These are phyloP conservation scores for Falco punctatus DNA, from an alignment of 2,113 vertebrate genomes.

Conservation along the genomic window DNA sequence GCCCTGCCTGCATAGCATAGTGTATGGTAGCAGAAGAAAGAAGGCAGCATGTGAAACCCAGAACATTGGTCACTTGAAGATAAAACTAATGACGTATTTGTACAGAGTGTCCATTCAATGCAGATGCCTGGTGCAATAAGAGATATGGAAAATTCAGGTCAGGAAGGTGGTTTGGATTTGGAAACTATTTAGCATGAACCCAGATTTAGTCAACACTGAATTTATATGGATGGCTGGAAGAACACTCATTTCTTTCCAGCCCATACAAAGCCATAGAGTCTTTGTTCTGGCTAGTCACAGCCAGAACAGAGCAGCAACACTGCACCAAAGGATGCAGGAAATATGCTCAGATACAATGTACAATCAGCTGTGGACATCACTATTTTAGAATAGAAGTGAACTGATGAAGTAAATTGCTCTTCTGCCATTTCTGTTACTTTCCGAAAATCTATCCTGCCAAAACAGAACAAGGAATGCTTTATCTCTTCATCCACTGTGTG, in stretches of 20 bases:
- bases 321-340: not conserved
- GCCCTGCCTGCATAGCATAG: not conserved
- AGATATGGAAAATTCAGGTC: not conserved
- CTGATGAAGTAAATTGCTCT: not conserved
- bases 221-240: not conserved
- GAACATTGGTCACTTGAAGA: no score
- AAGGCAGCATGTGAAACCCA: not conserved
- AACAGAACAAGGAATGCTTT: not conserved
- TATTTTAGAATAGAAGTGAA: not conserved
- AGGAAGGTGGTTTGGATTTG: not conserved
- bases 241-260: not conserved
- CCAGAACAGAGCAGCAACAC: not conserved
- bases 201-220: not conserved
- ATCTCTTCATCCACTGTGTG: not conserved
- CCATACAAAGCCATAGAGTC: rapidly evolving
- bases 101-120: not conserved
- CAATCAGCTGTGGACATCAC: not conserved
- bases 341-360: not conserved
- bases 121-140: no score
- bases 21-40: not conserved
- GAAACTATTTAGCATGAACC: not conserved
- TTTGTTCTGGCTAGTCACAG: not conserved
- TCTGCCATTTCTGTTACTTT: not conserved
- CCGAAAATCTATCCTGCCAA: not conserved
- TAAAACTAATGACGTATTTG: rapidly evolving